Percentiles rank a stretch among this genome's conserved stretches.
phyloP scores from a whole-genome alignment of 1,140 invertebrate species.

The Halictus rubicundus region DNA sequence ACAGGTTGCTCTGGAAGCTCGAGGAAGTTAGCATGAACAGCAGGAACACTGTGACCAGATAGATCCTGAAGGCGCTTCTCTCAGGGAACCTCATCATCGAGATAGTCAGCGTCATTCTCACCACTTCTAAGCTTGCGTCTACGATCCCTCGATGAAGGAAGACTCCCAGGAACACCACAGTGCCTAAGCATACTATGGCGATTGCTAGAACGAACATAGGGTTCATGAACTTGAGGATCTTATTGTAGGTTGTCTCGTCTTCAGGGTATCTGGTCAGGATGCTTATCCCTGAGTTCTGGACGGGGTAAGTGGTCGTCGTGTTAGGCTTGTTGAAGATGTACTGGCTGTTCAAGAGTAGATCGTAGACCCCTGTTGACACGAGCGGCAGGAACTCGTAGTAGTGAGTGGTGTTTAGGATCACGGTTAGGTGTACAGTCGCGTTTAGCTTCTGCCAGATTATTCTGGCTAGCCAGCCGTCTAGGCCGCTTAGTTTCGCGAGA shows the following conservation, averaged over 20 bases:
- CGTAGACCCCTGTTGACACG: not conserved
- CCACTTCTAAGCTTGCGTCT: not conserved
- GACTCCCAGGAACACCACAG: not conserved
- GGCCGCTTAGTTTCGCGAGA: not conserved
- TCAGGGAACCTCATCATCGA: not conserved
- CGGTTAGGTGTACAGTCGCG: not conserved
- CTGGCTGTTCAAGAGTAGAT: slow-evolving; percentile 26
- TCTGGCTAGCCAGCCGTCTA: slow-evolving; percentile 11
- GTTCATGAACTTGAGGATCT: slow-evolving; percentile 24
- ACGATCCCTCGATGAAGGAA: too few relatives aligned
- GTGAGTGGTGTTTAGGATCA: not conserved
- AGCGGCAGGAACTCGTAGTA: not conserved
- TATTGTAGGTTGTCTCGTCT: not conserved
- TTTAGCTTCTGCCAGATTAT: slow-evolving; percentile 9
- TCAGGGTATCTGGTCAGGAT: not conserved
- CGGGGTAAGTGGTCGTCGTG: slow-evolving; percentile 18
- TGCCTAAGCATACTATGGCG: not conserved
- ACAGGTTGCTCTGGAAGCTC: slow-evolving; percentile 13
- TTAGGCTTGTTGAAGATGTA: slow-evolving; percentile 23
- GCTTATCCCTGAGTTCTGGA: slow-evolving; percentile 7
- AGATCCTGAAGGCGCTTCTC: not conserved
- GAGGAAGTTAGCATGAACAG: slow-evolving; percentile 20
- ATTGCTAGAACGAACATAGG: not conserved
- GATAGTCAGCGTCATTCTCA: not conserved
- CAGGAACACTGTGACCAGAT: not conserved